Evolutionary conservation across 2,797 vertebrate species (phyloP), one percentile per base, ranked within the genome.

Genomic region (Malacoraja senta): DNA sequence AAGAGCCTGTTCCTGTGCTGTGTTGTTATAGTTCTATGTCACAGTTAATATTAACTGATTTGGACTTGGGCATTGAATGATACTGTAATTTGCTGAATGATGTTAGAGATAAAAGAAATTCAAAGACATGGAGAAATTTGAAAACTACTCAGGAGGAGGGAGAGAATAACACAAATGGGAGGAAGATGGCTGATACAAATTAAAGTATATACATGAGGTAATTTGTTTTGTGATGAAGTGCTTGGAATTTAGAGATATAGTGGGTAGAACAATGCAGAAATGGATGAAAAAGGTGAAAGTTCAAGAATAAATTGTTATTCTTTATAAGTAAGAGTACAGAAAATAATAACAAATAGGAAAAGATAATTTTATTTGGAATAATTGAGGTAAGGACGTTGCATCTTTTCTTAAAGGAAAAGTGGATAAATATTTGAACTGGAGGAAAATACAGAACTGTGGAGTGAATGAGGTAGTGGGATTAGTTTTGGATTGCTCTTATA

Each of bases 381-480:
- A 88, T 35, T 88, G 32, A 88, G 84, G n/a, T 15, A 88, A 2
- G 84, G 84, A 68, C 63, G 9, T 86, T 88, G n/a, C 63, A 88
- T 68, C n/a, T 35, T 88, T 88, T 68, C 35, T 88, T 68, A 65
- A 68, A 88, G 84, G 15, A 88, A 88, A 88, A 68, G n/a, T 68
- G n/a, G 63, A 68, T 65, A 88, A 88, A 68, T 88, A 88, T 88
- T 88, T 88, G 63, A 88, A 68, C 63, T 88, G 84, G 61, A 32
- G 29, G 61, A 88, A 88, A 8, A 65, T 88, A 24, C 63, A 88
- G 61, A 65, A 32, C 84, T 68, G 8, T 88, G 84, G 84, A 32
- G 2, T 21, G 61, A 68, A 65, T 35, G 63, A 35, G 17, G 83
- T 65, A 88, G 63, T 68, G n/a, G 15, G 8, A 88, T 65, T 86